Evolutionary conservation across 2,113 vertebrate genomes (phyloP).

Genomic region (Lycaon pictus): DNA sequence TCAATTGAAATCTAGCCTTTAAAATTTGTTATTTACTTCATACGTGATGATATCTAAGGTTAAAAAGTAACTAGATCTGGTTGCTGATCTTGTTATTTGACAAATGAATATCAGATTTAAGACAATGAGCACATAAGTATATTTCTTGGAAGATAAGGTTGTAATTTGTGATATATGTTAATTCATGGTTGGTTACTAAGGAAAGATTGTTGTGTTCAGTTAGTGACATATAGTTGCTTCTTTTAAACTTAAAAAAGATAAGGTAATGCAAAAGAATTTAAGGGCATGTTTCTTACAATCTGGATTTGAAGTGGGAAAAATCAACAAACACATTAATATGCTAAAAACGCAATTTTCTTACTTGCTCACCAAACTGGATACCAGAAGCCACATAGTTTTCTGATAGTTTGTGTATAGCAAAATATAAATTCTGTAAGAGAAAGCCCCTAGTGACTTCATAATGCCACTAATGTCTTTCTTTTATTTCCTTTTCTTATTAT

Average conservation of each 20-base stretch:
- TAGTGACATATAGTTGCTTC: background rate
- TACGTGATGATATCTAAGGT: background rate
- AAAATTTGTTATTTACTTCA: slow-evolving; percentile 47
- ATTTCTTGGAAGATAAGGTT: background rate
- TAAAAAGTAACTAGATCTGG: background rate
- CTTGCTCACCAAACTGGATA: background rate
- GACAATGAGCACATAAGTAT: background rate
- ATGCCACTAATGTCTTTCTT: background rate
- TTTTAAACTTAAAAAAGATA: background rate
- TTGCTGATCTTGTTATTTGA: slow-evolving; percentile 34
- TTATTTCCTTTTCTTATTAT: background rate
- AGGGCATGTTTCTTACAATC: background rate
- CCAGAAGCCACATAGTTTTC: background rate
- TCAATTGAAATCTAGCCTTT: slow-evolving; percentile 24
- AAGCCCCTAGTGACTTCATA: background rate
- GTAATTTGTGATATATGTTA: background rate
- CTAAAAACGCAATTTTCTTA: background rate
- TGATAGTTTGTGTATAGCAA: background rate
- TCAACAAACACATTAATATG: background rate
- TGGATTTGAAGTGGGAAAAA: slow-evolving; percentile 6
- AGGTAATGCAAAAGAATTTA: background rate
- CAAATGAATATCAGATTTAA: background rate
- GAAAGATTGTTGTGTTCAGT: background rate
- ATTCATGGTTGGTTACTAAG: background rate
- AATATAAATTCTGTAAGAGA: background rate